A percentile compares a stretch with the other conserved stretches of the same genome.
Evolutionary conservation across 1,140 invertebrate genomes (phyloP).

Genomic region (Heliconius himera): DNA sequence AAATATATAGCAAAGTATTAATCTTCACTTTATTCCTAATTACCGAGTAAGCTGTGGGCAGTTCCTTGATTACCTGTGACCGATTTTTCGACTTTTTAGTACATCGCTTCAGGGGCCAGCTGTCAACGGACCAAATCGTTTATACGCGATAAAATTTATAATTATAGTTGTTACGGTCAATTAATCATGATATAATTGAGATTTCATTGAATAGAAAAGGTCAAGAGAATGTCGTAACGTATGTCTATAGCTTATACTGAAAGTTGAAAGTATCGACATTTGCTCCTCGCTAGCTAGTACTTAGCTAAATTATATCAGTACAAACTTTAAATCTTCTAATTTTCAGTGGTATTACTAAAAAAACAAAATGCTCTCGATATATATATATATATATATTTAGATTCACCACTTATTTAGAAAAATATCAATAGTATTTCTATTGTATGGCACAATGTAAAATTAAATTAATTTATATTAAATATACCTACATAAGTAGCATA

Average conservation of each 20-base stretch:
- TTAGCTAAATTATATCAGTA: no score
- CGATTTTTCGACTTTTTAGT: conserved; percentile 51
- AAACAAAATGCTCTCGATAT: no score
- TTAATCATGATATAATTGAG: conserved; percentile 62
- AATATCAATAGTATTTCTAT: no score
- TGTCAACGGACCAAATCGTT: conserved; percentile 51
- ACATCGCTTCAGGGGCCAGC: conserved; percentile 50
- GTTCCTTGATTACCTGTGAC: conserved; percentile 40
- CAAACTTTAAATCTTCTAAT: no score
- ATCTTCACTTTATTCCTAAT: conserved; percentile 28
- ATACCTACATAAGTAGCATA: no score
- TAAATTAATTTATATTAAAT: no score
- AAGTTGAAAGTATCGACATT: background rate
- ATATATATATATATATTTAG: no score
- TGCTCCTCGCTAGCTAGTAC: no score
- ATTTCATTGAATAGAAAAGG: conserved; percentile 53
- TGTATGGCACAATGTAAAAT: no score
- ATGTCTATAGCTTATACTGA: background rate
- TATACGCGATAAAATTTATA: conserved; percentile 52
- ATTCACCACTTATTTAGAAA: no score
- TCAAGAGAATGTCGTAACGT: conserved; percentile 33
- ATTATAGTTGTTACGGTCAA: conserved; percentile 56
- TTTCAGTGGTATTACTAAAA: no score
- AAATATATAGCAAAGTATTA: conserved; percentile 4
- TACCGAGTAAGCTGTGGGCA: conserved; percentile 31